Evolutionary conservation across 2,113 vertebrate genomes (phyloP).

Genomic region (Tachysurus vachellii): DNA sequence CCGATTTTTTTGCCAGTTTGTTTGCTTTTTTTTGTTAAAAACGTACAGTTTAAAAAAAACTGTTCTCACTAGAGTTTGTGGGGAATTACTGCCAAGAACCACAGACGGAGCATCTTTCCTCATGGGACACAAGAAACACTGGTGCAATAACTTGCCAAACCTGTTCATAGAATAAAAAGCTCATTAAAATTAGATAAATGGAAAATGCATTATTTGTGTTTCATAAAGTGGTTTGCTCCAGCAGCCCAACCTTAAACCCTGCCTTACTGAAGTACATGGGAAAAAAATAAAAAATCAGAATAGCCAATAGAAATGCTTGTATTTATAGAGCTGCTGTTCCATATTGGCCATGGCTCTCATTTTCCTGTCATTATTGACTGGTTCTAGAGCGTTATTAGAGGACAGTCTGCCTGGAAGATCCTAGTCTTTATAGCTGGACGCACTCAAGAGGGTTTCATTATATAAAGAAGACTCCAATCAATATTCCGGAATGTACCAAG

Average conservation of each 20-base stretch:
- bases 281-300: neutral
- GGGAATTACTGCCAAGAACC: neutral
- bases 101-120: no score
- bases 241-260: neutral
- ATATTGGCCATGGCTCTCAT: neutral
- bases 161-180: neutral
- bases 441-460: no score
- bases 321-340: neutral
- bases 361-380: neutral
- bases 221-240: neutral
- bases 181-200: neutral
- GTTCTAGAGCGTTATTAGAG: neutral
- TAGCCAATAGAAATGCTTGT: neutral
- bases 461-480: neutral
- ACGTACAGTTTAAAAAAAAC: no score
- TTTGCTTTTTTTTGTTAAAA: no score
- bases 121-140: neutral
- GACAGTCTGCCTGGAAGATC: neutral
- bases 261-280: neutral
- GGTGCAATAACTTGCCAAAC: neutral
- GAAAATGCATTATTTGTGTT: neutral
- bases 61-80: neutral
- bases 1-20: neutral
- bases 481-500: neutral
- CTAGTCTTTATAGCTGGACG: neutral